Evolutionary conservation across 1,140 invertebrate species (phyloP).

Genomic region (Adoxophyes honmai): DNA sequence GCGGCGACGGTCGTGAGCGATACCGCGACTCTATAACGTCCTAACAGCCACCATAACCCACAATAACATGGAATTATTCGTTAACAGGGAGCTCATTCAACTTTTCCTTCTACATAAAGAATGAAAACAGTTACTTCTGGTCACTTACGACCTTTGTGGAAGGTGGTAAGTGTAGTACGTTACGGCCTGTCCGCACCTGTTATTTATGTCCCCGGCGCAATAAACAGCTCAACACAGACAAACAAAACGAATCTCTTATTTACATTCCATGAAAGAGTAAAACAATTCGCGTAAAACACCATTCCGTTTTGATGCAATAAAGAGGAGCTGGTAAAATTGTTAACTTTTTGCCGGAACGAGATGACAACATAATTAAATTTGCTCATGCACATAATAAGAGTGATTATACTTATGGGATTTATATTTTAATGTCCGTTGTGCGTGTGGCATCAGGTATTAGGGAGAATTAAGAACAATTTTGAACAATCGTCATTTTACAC

Average conservation of each 20-base stretch:
- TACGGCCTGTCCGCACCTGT: not conserved
- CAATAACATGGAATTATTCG: not conserved
- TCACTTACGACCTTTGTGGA: slow-evolving; percentile 3
- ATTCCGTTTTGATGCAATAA: no score
- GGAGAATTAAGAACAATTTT: no score
- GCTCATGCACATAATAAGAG: no score
- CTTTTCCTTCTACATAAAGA: not conserved
- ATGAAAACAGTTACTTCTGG: not conserved
- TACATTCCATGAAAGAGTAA: not conserved
- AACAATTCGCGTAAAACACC: not conserved
- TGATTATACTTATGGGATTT: no score
- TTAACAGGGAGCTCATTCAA: not conserved
- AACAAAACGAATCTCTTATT: slow-evolving; percentile 13
- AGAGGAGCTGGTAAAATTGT: no score
- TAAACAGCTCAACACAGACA: slow-evolving; percentile 9
- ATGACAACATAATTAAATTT: no score
- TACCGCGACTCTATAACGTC: not conserved
- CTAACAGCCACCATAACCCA: not conserved
- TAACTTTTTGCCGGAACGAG: no score
- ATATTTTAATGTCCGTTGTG: no score
- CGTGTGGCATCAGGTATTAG: no score
- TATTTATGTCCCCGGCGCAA: slow-evolving; percentile 7
- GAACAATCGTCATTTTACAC: no score
- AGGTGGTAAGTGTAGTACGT: not conserved
- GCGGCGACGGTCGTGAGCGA: not conserved